Evolutionary conservation across 2,113 vertebrate genomes (phyloP), one percentile per base, ranked within the genome.

Genomic region (Cranoglanis bouderius): DNA sequence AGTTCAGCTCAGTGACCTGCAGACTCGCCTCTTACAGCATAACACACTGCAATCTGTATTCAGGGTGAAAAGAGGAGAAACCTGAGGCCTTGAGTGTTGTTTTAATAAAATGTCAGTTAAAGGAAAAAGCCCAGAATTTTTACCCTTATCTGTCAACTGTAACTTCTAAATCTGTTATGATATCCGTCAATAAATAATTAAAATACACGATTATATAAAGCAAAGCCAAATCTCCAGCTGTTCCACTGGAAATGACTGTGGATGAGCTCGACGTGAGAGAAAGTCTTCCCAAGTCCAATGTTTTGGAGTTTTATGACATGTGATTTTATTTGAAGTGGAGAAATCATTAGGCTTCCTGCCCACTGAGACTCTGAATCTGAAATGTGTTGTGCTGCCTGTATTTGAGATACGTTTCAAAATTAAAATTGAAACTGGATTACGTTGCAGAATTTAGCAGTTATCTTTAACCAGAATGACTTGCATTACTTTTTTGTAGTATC

Each of bases 31-130:
- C 70, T 57, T 59, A 55, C 40, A 59, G 53, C 51, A 85, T 53
- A 55, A 85, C 51, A 16, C 70, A 72, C 63, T 85, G 84, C 53
- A 26, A 72, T 74, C 51, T 57, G 84, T 16, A 38, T 55, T 72
- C 46, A 38, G 70, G 70, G 70, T 6, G 70, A 85, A 74, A 74
- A 26, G 32, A 85, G 84, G 24, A 26, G 46, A 70, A 74, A 74
- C 51, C 19, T 1, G 9, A 19, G 65, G 46, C 32, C 12, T 74
- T 85, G 49, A 57, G 75, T 38, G n/a, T 43, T 59, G 24, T 57
- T 57, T 61, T 57, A 59, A 75, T 74, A 43, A 59, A 57, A 72
- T 2, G 59, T 26, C 49, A 18, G n/a, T 14, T 85, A 13, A 35
- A 12, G n/a, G 4, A 18, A 38, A n/a, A 70, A 70, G 32, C 6